Percentiles rank a stretch among this genome's conserved stretches.
These are phyloP conservation scores for Labeo rohita DNA, from an alignment of 2,113 vertebrate species.

Conservation along the genomic window DNA sequence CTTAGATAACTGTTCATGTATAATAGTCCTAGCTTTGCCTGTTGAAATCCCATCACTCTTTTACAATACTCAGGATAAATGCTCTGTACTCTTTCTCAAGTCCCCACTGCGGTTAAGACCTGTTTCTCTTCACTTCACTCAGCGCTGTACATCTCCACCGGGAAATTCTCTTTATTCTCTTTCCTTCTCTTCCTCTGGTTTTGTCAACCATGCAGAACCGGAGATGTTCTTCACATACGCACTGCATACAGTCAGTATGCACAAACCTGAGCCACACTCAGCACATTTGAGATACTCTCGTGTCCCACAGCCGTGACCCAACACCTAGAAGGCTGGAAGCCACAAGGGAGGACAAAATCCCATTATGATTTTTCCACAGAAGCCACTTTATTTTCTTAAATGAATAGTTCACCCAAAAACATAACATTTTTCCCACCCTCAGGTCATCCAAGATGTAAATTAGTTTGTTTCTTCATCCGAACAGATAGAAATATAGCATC, in stretches of 20 bases:
- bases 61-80: conserved; percentile 16
- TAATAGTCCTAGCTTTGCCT: not conserved
- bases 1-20: not conserved
- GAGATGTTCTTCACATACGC: conserved; percentile 45
- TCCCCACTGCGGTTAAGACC: conserved; percentile 7
- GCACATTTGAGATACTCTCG: not conserved
- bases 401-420: not conserved
- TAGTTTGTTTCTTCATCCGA: not conserved
- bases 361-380: not conserved
- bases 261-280: not conserved
- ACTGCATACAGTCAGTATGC: conserved; percentile 26
- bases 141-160: not conserved
- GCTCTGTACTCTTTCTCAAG: conserved; percentile 2
- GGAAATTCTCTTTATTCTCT: conserved; percentile 26
- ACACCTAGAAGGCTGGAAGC: not conserved
- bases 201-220: conserved; percentile 33
- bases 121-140: conserved; percentile 32
- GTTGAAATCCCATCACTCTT: not conserved
- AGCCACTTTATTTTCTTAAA: not conserved
- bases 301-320: no score
- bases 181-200: not conserved
- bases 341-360: not conserved
- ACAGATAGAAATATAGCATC: not conserved
- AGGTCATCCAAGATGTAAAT: not conserved
- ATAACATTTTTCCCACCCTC: not conserved